Evolutionary conservation across 2,797 vertebrate species (phyloP).

Genomic region (Urophycis tenuis): DNA sequence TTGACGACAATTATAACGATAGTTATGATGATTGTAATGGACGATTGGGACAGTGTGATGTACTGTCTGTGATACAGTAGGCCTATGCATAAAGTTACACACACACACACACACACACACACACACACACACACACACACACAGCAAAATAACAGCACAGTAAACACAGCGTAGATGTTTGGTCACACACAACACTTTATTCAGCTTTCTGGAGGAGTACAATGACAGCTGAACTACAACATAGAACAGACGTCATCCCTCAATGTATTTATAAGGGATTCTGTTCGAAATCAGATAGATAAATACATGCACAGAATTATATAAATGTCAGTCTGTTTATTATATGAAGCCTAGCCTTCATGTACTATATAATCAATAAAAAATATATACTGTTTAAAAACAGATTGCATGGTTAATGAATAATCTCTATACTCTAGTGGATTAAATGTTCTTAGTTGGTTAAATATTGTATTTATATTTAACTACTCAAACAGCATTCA

Average conservation of each 20-base stretch:
- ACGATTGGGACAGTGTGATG: neutral
- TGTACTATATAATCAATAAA: neutral
- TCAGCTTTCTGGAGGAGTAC: constrained; percentile 23
- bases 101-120: constrained; percentile 6
- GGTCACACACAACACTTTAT: constrained; percentile 40
- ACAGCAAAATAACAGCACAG: constrained; percentile 22
- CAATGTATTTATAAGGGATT: neutral
- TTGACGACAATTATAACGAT: too few relatives aligned
- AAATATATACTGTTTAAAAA: neutral
- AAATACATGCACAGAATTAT: neutral
- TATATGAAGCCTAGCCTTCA: neutral
- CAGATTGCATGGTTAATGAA: constrained; percentile 18
- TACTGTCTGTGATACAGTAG: neutral
- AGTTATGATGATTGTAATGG: neutral
- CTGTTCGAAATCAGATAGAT: neutral
- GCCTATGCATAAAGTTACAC: neutral
- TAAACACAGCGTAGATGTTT: constrained; percentile 7
- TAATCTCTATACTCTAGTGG: constrained; percentile 10
- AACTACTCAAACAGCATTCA: constrained; percentile 25
- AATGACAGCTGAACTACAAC: neutral
- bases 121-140: constrained; percentile 2
- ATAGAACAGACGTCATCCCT: neutral
- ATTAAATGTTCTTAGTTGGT: constrained; percentile 22
- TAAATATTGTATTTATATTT: constrained; percentile 33
- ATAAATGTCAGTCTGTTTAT: neutral